Conservation (phyloP, 2,888 invertebrate species). For the Criorhina ranunculi region DNA sequence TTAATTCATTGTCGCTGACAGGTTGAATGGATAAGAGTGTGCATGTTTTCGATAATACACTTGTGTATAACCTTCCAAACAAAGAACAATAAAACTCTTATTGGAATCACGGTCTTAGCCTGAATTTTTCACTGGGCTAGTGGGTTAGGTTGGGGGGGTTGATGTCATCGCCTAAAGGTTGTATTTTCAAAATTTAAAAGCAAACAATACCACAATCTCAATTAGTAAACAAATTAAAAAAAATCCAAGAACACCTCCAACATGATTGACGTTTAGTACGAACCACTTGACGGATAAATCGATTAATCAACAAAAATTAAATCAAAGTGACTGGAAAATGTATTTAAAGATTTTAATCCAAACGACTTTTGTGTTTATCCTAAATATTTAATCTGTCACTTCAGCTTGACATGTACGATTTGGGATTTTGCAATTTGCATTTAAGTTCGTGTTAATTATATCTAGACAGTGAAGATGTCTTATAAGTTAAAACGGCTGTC, state of each 20-base stretch:
- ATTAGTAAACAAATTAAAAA: slow-evolving; percentile 34
- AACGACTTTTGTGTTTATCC: slow-evolving; percentile 11
- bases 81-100: slow-evolving; percentile 18
- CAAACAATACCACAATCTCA: background rate
- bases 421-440: slow-evolving; percentile 4
- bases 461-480: slow-evolving; percentile 22
- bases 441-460: slow-evolving; percentile 32
- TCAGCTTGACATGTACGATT: slow-evolving; percentile 30
- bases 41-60: background rate
- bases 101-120: background rate
- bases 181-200: background rate
- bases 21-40: slow-evolving; percentile 20
- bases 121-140: slow-evolving; percentile 6
- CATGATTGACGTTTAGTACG: slow-evolving; percentile 41
- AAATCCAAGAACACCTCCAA: background rate
- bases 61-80: background rate
- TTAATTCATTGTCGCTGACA: slow-evolving; percentile 36
- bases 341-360: background rate
- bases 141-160: slow-evolving; percentile 18
- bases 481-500: background rate
- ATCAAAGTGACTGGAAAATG: slow-evolving; percentile 3
- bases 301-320: slow-evolving; percentile 46
- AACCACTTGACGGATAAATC: slow-evolving; percentile 39
- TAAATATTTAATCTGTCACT: slow-evolving; percentile 44
- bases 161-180: slow-evolving; percentile 29